Percentiles rank a stretch among this genome's conserved stretches.
Evolutionary conservation across 2,797 vertebrate species (phyloP).

Genomic region (Mormyrus proboscirostris): DNA sequence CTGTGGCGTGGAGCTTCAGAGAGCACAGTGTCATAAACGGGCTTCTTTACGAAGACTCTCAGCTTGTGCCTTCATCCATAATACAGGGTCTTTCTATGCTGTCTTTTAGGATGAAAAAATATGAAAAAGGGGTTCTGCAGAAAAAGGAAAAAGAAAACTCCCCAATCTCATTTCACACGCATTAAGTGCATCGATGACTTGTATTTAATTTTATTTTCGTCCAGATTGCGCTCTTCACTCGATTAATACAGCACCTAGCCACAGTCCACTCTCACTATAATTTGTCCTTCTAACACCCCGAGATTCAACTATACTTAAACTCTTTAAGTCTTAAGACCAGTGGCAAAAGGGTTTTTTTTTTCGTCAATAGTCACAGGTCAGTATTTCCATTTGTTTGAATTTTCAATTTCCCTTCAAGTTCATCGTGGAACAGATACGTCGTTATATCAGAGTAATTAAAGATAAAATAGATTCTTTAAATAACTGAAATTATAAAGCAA

Average conservation of each 20-base stretch:
- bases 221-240: background rate
- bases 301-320: background rate
- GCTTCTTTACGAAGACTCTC: background rate
- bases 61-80: background rate
- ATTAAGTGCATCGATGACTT: background rate
- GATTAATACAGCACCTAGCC: background rate
- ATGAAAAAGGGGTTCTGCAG: background rate
- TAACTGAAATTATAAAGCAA: conserved; percentile 49
- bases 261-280: background rate
- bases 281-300: background rate
- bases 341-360: background rate
- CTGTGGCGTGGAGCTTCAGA: background rate
- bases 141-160: background rate
- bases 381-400: background rate
- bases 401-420: conserved; percentile 33
- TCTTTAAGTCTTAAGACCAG: conserved; percentile 30
- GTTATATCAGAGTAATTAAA: conserved; percentile 44
- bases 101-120: background rate
- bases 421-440: conserved; percentile 2
- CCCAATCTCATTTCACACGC: background rate
- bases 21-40: background rate
- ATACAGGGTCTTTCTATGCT: conserved; percentile 2
- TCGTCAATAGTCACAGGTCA: background rate
- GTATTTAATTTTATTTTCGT: background rate
- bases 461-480: conserved; percentile 42